Percentiles rank a stretch among this genome's conserved stretches.
These are phyloP conservation scores for Saturnia japonica DNA, from an alignment of 2,888 invertebrate species.

Conservation along the genomic window DNA sequence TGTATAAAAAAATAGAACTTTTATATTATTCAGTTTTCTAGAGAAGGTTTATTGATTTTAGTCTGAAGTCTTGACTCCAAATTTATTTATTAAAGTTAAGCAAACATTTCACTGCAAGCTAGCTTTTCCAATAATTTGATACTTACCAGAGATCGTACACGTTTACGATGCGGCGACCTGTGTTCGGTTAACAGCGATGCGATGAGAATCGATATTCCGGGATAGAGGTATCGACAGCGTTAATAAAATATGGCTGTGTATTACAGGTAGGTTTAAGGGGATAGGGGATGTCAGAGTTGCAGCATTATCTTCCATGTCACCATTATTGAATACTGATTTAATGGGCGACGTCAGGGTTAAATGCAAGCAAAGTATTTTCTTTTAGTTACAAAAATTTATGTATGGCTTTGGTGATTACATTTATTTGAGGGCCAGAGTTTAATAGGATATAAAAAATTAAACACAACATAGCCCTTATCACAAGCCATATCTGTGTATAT, in stretches of 20 bases:
- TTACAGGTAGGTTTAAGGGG: neutral
- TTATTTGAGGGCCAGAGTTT: too few species aligned
- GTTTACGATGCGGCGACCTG: neutral
- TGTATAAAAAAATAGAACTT: too few species aligned
- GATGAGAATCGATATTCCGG: conserved; percentile 3
- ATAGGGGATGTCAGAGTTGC: neutral
- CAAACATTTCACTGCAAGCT: neutral
- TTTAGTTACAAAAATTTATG: too few species aligned
- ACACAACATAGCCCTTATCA: too few species aligned
- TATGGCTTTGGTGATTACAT: too few species aligned
- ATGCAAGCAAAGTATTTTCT: too few species aligned
- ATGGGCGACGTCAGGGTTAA: too few species aligned
- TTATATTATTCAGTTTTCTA: neutral
- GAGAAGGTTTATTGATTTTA: neutral
- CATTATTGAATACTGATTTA: too few species aligned
- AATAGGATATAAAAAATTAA: too few species aligned
- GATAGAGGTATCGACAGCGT: neutral
- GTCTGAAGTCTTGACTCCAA: neutral
- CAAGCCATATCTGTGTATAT: too few species aligned
- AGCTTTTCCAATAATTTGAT: conserved; percentile 8
- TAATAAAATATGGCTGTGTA: neutral
- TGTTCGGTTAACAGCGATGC: neutral
- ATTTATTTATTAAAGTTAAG: neutral
- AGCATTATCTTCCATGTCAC: neutral
- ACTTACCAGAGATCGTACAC: conserved; percentile 8